Conservation (phyloP, 2,888 invertebrate species). For the Agrilus cyanescens region DNA sequence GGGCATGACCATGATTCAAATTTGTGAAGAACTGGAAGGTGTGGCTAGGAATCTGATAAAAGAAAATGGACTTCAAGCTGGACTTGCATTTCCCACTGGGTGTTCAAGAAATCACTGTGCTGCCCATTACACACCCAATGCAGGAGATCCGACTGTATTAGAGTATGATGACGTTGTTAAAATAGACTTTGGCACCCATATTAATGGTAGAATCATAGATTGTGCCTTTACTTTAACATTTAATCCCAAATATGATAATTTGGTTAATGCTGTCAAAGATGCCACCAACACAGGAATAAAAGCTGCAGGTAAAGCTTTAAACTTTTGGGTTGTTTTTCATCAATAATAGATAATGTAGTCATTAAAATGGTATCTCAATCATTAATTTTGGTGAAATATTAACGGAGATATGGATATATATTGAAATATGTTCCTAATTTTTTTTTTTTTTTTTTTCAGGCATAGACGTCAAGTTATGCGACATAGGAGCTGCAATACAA, state of each 20-base stretch:
- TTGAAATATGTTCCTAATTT: neutral
- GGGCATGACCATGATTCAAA: conserved; percentile 98
- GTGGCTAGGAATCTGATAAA: conserved; percentile 85
- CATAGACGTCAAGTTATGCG: conserved; percentile 94
- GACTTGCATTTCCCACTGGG: conserved; percentile 87
- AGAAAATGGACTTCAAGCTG: conserved; percentile 91
- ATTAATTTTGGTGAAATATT: no score
- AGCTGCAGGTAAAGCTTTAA: conserved; percentile 31
- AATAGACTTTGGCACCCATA: conserved; percentile 97
- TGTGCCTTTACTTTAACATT: conserved; percentile 97
- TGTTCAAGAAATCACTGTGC: conserved; percentile 99
- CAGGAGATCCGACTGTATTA: conserved; percentile 87
- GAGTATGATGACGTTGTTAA: conserved; percentile 96
- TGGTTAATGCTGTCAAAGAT: conserved; percentile 91
- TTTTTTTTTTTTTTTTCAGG: conserved; percentile 42
- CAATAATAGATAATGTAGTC: no score
- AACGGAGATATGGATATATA: neutral
- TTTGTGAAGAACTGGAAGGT: conserved; percentile 90
- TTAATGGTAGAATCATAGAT: conserved; percentile 96
- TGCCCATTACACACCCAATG: conserved; percentile 99
- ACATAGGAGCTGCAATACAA: conserved; percentile 92
- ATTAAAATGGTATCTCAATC: no score
- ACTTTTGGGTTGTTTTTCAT: no score
- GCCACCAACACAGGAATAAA: conserved; percentile 98
- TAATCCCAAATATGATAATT: conserved; percentile 89